Percentiles rank a stretch among this genome's conserved stretches.
Conservation (phyloP, 2,113 vertebrate genomes). For the Butorides virescens region DNA sequence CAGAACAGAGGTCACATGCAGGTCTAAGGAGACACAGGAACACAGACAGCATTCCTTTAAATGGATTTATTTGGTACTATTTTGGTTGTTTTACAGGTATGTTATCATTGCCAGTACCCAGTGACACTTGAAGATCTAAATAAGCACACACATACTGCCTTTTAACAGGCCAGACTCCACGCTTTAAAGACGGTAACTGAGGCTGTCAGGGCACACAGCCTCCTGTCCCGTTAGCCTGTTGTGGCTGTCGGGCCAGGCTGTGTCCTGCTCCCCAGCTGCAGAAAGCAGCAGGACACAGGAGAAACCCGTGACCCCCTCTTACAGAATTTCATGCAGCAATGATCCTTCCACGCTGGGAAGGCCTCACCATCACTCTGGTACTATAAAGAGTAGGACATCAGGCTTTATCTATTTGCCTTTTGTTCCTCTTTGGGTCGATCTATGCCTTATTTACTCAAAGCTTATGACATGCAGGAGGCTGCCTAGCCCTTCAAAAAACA, state of each 20-base stretch:
- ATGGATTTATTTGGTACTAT: neutral
- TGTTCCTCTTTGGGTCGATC: neutral
- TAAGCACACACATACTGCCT: neutral
- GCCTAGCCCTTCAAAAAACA: neutral
- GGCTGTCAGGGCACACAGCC: neutral
- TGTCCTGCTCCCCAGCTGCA: neutral
- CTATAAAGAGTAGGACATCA: neutral
- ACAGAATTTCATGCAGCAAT: neutral
- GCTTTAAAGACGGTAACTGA: neutral
- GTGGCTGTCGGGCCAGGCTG: neutral
- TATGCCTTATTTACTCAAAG: neutral
- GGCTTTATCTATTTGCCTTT: neutral
- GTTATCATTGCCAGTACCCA: neutral
- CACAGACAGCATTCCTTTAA: neutral
- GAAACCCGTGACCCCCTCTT: neutral
- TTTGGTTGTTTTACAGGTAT: conserved; percentile 21
- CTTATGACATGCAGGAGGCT: neutral
- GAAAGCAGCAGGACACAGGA: fast-evolving
- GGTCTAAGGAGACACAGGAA: neutral
- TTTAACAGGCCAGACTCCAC: neutral
- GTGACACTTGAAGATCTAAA: conserved; percentile 17
- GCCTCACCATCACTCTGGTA: neutral
- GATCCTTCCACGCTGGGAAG: neutral
- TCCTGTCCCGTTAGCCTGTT: neutral
- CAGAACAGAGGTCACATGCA: neutral